phyloP scores from a whole-genome alignment of 2,113 vertebrate genomes.

The Sardina pilchardus region DNA sequence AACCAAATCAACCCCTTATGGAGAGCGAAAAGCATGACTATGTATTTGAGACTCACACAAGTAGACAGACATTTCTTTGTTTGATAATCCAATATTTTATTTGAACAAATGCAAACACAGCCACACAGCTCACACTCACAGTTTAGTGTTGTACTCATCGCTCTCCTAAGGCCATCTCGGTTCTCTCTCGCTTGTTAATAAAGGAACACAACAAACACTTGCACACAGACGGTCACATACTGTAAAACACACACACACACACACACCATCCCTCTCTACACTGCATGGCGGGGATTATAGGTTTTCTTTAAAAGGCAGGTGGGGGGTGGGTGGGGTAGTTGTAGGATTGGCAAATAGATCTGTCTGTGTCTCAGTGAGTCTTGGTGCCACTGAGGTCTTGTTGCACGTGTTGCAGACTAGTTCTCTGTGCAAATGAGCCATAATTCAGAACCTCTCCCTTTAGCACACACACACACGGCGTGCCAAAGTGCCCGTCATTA shows the following conservation, averaged over 20 bases:
- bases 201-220: not conserved
- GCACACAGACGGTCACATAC: not conserved
- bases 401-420: not conserved
- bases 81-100: not conserved
- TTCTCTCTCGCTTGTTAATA: not conserved
- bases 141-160: not conserved
- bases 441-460: not conserved
- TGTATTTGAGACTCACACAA: not conserved
- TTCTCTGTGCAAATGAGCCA: not conserved
- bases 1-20: not conserved
- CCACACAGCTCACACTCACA: not conserved
- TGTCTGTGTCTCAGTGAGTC: conserved; percentile 4
- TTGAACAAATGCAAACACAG: not conserved
- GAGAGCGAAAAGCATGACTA: not conserved
- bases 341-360: not conserved
- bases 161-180: conserved; percentile 2
- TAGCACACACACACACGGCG: not conserved
- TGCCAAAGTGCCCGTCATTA: not conserved
- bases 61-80: not conserved
- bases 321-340: not conserved
- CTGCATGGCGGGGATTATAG: not conserved
- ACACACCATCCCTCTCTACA: not conserved
- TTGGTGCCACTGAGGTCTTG: not conserved
- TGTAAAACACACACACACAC: not conserved
- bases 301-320: not conserved